These are phyloP conservation scores for Panurus biarmicus DNA, from an alignment of 2,113 vertebrate species.

Conservation along the genomic window DNA sequence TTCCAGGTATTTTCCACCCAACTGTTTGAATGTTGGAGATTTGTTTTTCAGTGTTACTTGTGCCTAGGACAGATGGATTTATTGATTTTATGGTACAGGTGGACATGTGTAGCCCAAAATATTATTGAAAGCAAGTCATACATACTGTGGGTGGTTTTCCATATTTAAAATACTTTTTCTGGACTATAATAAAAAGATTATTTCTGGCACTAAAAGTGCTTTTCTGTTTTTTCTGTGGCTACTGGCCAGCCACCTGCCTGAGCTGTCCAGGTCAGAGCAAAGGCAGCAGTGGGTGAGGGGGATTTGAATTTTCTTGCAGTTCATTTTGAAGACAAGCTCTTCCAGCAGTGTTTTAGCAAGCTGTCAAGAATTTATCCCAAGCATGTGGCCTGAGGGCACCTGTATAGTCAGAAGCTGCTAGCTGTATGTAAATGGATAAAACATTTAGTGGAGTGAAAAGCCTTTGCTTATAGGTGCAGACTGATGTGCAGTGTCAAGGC, in stretches of 20 bases:
- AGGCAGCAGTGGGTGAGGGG: neutral
- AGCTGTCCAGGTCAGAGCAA: neutral
- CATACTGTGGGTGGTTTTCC: neutral
- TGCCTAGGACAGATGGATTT: neutral
- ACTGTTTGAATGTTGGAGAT: neutral
- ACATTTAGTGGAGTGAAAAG: neutral
- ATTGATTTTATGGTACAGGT: neutral
- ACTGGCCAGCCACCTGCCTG: neutral
- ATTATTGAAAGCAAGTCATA: neutral
- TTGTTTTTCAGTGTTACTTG: neutral
- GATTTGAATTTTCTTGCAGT: neutral
- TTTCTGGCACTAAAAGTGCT: neutral
- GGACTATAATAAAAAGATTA: neutral
- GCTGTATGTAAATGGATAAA: conserved; percentile 31
- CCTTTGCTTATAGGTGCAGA: neutral
- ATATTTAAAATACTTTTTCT: neutral
- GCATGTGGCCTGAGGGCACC: conserved; percentile 16
- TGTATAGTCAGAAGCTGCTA: conserved; percentile 15
- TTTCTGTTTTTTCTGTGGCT: neutral
- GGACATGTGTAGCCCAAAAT: neutral
- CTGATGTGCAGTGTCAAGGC: neutral
- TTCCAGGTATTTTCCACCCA: neutral
- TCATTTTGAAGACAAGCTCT: conserved; percentile 37
- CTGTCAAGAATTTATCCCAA: conserved; percentile 8
- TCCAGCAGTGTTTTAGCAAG: conserved; percentile 33